A percentile compares a stretch with the other conserved stretches of the same genome.
phyloP scores from a whole-genome alignment of 2,888 invertebrate genomes.

The Drosophila anomelani region DNA sequence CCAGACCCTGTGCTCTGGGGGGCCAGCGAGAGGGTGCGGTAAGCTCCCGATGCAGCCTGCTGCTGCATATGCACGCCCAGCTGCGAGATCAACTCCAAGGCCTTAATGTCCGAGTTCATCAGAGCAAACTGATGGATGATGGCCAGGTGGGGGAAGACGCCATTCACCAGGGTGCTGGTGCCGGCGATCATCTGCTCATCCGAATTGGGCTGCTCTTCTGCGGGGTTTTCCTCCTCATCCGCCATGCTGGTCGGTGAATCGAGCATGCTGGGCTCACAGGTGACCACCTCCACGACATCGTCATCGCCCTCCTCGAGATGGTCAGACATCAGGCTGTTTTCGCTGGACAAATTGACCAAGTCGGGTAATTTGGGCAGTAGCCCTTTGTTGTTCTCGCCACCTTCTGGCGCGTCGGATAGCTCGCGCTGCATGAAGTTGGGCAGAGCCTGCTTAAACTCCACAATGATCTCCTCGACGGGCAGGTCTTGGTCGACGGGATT shows the following conservation, averaged over 20 bases:
- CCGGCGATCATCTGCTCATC: constrained; percentile 60
- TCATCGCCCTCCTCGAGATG: constrained; percentile 38
- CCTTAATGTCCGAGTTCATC: constrained; percentile 79
- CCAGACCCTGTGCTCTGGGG: constrained; percentile 29
- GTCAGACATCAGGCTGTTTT: constrained; percentile 67
- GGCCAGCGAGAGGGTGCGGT: constrained; percentile 69
- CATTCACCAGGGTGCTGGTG: constrained; percentile 64
- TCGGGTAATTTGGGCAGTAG: constrained; percentile 16
- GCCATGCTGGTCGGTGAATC: constrained; percentile 54
- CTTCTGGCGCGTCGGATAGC: constrained; percentile 67
- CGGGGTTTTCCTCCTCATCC: constrained; percentile 45
- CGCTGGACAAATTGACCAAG: constrained; percentile 60
- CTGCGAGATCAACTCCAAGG: constrained; percentile 79
- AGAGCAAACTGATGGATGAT: constrained; percentile 81
- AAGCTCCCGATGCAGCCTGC: constrained; percentile 78
- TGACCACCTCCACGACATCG: constrained; percentile 57
- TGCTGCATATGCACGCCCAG: constrained; percentile 81
- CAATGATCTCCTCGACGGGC: constrained; percentile 82
- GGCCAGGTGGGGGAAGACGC: constrained; percentile 81
- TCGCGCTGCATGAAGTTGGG: constrained; percentile 84
- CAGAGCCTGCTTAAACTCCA: constrained; percentile 80
- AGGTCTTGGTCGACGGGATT: constrained; percentile 60
- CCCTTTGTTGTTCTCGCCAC: constrained; percentile 12
- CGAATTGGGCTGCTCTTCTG: neutral
- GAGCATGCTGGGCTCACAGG: constrained; percentile 59